A percentile compares a stretch with the other conserved stretches of the same genome.
These are phyloP conservation scores for Phylloscopus trochiloides DNA, from an alignment of 2,113 vertebrate genomes.

Conservation along the genomic window DNA sequence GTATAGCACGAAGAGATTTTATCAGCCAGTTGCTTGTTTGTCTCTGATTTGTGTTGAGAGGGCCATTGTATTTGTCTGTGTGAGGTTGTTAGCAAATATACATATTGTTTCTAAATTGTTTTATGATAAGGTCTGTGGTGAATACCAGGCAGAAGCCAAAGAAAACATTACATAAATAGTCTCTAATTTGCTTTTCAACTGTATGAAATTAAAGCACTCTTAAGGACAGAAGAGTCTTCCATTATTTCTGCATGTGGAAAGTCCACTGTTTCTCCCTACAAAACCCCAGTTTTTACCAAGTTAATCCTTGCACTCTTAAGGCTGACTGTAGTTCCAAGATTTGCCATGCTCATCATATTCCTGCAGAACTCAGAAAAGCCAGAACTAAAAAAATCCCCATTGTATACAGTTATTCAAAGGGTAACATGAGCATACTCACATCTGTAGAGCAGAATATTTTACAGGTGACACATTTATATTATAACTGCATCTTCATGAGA, in stretches of 20 bases:
- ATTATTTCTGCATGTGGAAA: not conserved
- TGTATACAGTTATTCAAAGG: not conserved
- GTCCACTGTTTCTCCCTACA: not conserved
- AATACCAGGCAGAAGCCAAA: not conserved
- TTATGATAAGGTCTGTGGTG: not conserved
- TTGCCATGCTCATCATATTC: not conserved
- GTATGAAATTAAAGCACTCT: not conserved
- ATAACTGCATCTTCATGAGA: not conserved
- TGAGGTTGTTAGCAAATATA: not conserved
- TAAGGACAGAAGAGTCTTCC: not conserved
- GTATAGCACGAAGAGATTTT: not conserved
- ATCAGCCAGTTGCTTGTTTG: not conserved
- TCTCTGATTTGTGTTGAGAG: not conserved
- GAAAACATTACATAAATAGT: not conserved
- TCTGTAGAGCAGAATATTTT: not conserved
- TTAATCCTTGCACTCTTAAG: not conserved
- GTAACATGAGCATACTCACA: not conserved
- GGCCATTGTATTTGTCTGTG: not conserved
- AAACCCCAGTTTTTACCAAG: not conserved
- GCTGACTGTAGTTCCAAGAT: not conserved
- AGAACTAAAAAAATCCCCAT: not conserved
- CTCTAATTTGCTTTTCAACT: not conserved
- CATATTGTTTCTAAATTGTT: not conserved
- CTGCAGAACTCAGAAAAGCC: not conserved
- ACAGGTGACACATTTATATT: not conserved